Evolutionary conservation across 2,888 invertebrate species (phyloP).

Genomic region (Polyommatus icarus): DNA sequence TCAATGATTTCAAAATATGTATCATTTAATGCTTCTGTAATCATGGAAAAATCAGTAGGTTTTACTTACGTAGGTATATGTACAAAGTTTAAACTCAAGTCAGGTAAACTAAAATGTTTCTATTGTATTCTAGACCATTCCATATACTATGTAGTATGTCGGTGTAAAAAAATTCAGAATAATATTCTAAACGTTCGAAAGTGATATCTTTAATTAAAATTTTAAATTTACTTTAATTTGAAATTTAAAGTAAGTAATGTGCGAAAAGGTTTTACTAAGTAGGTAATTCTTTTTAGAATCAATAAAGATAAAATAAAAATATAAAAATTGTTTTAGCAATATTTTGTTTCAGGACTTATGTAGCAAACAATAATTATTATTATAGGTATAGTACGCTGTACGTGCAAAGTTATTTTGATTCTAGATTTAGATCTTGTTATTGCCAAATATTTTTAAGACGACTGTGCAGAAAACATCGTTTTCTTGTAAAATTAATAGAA

Average conservation of each 20-base stretch:
- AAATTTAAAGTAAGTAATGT: no score
- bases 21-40: neutral
- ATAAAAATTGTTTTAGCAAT: neutral
- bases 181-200: neutral
- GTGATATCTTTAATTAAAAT: neutral
- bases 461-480: neutral
- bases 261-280: no score
- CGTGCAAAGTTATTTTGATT: neutral
- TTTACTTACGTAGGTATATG: neutral
- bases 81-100: no score
- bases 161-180: neutral
- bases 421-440: neutral
- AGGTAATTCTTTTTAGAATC: no score
- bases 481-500: neutral
- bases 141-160: neutral
- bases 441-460: conserved; percentile 16
- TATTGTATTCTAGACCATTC: neutral
- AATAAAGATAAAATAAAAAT: neutral
- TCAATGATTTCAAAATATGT: neutral
- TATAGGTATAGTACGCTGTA: neutral
- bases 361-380: neutral
- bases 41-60: neutral
- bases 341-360: neutral
- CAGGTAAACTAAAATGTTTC: no score
- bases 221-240: no score